A percentile compares a stretch with the other conserved stretches of the same genome.
These are phyloP conservation scores for Nemotelus nigrinus DNA, from an alignment of 2,888 invertebrate genomes.

Conservation along the genomic window DNA sequence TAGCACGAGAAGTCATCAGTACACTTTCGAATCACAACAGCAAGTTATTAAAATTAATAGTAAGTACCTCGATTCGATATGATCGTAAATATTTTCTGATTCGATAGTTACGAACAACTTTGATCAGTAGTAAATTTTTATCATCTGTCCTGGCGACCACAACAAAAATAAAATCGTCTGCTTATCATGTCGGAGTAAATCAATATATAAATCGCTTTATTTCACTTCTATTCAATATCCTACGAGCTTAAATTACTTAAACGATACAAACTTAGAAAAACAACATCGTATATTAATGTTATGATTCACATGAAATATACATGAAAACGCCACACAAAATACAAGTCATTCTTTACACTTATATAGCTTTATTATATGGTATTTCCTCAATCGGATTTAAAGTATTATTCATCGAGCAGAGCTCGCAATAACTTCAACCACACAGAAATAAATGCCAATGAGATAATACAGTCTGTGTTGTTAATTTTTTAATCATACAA, in stretches of 20 bases:
- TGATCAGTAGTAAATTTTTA: too few species aligned
- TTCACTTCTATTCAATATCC: constrained; percentile 10
- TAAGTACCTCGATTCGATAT: too few species aligned
- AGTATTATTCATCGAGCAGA: neutral
- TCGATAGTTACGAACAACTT: too few species aligned
- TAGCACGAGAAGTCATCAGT: too few species aligned
- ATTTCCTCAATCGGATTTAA: constrained; percentile 10
- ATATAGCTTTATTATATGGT: neutral
- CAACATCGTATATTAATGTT: constrained; percentile 19
- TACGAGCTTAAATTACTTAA: constrained; percentile 30
- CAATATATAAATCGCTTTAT: constrained; percentile 15
- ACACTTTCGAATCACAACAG: too few species aligned
- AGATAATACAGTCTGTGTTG: neutral
- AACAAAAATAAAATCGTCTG: too few species aligned
- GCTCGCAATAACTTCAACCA: neutral
- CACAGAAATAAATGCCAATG: neutral
- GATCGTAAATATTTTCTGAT: too few species aligned
- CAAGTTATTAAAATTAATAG: too few species aligned
- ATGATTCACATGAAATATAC: constrained; percentile 29
- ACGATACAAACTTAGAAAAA: constrained; percentile 5
- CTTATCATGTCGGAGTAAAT: neutral
- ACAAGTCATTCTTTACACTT: neutral
- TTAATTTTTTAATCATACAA: neutral
- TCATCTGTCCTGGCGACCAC: too few species aligned
- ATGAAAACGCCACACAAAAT: constrained; percentile 17